A percentile compares a stretch with the other conserved stretches of the same genome.
Evolutionary conservation across 2,888 invertebrate species (phyloP).

Genomic region (Ernsta delagoae): DNA sequence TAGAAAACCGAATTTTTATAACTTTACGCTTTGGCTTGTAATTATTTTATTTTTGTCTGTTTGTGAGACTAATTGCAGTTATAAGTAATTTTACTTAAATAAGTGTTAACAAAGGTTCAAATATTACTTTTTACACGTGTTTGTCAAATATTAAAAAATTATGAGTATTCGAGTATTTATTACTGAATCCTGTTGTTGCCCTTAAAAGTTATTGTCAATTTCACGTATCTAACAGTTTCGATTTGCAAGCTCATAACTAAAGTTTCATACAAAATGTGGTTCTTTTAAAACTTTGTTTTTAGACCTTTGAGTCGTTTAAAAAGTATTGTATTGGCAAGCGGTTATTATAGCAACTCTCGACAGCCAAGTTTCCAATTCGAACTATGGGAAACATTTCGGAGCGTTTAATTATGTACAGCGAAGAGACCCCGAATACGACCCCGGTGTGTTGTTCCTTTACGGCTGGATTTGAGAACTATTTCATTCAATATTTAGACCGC

Average conservation of each 20-base stretch:
- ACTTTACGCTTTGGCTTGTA: too few relatives aligned
- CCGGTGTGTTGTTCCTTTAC: constrained; percentile 42
- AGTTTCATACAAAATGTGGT: constrained; percentile 16
- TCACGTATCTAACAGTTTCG: not conserved
- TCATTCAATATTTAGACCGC: constrained; percentile 50
- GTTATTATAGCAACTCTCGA: constrained; percentile 34
- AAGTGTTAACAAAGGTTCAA: too few relatives aligned
- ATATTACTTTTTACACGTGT: too few relatives aligned
- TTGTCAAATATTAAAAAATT: too few relatives aligned
- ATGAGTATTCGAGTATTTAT: too few relatives aligned
- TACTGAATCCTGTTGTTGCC: too few relatives aligned
- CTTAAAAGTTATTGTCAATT: too few relatives aligned
- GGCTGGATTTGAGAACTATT: constrained; percentile 47
- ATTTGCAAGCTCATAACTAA: constrained; percentile 2
- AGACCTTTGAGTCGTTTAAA: constrained; percentile 3
- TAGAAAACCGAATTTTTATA: too few relatives aligned
- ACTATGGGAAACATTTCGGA: constrained; percentile 50
- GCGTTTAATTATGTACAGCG: constrained; percentile 52
- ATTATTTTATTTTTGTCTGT: too few relatives aligned
- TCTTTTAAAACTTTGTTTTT: constrained; percentile 19
- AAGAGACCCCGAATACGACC: constrained; percentile 45
- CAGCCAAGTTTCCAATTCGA: constrained; percentile 47
- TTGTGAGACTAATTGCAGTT: too few relatives aligned
- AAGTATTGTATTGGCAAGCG: constrained; percentile 16
- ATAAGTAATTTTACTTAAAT: too few relatives aligned